Evolutionary conservation across 64 coral and sea anemone genomes (phyloP).

Genomic region (Montipora efflorescens): DNA sequence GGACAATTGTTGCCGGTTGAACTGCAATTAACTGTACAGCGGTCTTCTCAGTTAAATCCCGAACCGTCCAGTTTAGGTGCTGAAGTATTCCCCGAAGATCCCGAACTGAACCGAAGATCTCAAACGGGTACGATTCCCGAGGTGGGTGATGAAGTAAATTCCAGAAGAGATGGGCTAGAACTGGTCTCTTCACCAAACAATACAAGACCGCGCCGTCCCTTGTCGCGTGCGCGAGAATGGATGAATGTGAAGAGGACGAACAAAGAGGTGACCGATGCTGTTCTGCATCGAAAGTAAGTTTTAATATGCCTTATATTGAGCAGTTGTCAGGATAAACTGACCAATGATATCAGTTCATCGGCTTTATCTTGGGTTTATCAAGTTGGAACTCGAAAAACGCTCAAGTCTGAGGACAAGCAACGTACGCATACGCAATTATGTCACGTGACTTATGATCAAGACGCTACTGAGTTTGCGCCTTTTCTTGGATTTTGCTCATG

Average conservation of each 20-base stretch:
- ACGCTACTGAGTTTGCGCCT: no score
- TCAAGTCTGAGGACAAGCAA: no score
- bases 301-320: neutral
- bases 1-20: neutral
- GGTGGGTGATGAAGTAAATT: neutral
- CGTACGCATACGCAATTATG: no score
- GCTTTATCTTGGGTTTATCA: no score
- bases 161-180: neutral
- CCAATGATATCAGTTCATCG: no score
- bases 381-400: no score
- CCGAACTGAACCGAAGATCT: neutral
- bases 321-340: no score
- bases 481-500: no score
- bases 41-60: neutral
- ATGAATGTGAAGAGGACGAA: neutral
- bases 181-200: neutral
- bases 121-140: neutral
- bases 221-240: conserved; percentile 3
- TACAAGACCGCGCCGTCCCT: neutral
- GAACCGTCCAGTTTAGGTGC: neutral
- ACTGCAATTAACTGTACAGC: neutral
- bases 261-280: neutral
- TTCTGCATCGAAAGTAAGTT: conserved; percentile 6
- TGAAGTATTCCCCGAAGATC: neutral
- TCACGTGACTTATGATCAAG: no score